Percentiles rank a stretch among this genome's conserved stretches.
Evolutionary conservation across 2,797 vertebrate genomes (phyloP).

Genomic region (Babyrousa celebensis): DNA sequence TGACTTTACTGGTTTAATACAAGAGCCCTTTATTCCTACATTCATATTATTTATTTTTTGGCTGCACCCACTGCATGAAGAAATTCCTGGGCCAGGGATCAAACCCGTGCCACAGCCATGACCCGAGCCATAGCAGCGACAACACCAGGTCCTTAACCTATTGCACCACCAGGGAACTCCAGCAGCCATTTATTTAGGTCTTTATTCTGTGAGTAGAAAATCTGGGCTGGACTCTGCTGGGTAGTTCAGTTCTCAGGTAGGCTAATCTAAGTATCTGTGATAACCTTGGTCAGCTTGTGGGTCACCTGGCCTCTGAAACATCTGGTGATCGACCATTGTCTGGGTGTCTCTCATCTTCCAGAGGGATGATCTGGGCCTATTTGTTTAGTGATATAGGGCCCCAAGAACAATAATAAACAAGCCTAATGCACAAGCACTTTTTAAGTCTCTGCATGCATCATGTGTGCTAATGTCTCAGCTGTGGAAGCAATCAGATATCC

Average conservation of each 20-base stretch:
- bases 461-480: not conserved
- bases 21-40: not conserved
- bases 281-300: not conserved
- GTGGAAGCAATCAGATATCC: not conserved
- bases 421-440: not conserved
- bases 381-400: not conserved
- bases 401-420: not conserved
- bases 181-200: not conserved
- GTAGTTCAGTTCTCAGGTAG: not conserved
- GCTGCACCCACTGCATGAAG: too few species aligned
- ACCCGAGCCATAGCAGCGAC: too few species aligned
- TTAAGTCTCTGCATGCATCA: not conserved
- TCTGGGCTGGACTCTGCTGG: not conserved
- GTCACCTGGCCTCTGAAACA: not conserved
- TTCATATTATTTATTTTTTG: too few species aligned
- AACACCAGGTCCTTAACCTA: too few species aligned
- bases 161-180: too few species aligned
- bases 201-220: not conserved
- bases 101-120: too few species aligned
- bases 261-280: not conserved
- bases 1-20: not conserved
- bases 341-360: not conserved
- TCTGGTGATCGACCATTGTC: not conserved
- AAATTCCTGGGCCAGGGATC: too few species aligned
- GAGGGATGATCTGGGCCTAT: not conserved